Evolutionary conservation across 1,140 invertebrate genomes (phyloP).

Genomic region (Geopemphigus sp.): DNA sequence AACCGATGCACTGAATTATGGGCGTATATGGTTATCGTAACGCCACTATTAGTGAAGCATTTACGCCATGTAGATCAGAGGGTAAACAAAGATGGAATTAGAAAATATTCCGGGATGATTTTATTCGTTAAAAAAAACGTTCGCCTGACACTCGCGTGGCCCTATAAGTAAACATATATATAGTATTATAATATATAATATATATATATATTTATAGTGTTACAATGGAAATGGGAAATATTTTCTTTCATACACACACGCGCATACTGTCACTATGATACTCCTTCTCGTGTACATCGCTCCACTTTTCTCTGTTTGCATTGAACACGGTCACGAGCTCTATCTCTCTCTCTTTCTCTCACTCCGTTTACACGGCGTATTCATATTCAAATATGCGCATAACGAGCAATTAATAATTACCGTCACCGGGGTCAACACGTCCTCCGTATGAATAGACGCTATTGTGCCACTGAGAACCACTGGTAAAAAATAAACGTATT

Average conservation of each 20-base stretch:
- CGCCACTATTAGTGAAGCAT: slow-evolving; percentile 5
- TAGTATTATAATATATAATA: neutral
- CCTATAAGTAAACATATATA: neutral
- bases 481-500: neutral
- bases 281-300: slow-evolving; percentile 6
- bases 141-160: neutral
- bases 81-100: neutral
- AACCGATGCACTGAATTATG: too few relatives aligned
- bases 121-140: slow-evolving; percentile 45
- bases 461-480: slow-evolving; percentile 48
- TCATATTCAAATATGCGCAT: slow-evolving; percentile 40
- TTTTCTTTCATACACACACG: slow-evolving; percentile 28
- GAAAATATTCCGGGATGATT: slow-evolving; percentile 10
- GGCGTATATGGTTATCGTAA: neutral
- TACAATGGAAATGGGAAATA: slow-evolving; percentile 17
- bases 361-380: neutral
- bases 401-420: slow-evolving; percentile 49
- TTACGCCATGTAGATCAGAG: neutral
- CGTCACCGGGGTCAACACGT: slow-evolving; percentile 23
- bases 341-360: neutral
- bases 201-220: too few relatives aligned
- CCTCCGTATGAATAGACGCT: slow-evolving; percentile 28
- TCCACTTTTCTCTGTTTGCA: slow-evolving; percentile 12
- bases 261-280: neutral
- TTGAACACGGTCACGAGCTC: slow-evolving; percentile 40